Conservation (phyloP, 1,140 invertebrate species). For the Gonioctena quinquepunctata region DNA sequence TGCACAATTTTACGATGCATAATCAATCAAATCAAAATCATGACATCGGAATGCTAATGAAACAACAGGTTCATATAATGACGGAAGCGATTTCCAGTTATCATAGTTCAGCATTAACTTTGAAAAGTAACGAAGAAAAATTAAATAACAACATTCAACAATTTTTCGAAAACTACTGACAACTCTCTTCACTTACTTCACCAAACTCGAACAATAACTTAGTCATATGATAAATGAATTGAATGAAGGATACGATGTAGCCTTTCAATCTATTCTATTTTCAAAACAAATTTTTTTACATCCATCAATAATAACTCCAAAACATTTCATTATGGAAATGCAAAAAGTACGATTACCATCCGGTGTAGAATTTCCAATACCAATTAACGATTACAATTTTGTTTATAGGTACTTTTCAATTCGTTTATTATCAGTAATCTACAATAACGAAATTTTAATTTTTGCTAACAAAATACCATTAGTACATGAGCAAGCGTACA, state of each 20-base stretch:
- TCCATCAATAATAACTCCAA: slow-evolving; percentile 41
- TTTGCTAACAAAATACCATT: neutral
- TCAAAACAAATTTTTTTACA: slow-evolving; percentile 25
- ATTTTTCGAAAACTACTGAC: neutral
- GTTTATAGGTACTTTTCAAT: neutral
- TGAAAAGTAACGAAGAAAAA: slow-evolving; percentile 11
- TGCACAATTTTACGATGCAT: slow-evolving; percentile 39
- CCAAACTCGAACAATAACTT: neutral
- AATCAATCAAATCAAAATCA: slow-evolving; percentile 23
- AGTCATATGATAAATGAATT: slow-evolving; percentile 28
- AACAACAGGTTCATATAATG: slow-evolving; percentile 29
- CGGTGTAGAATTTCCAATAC: neutral
- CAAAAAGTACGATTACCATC: neutral
- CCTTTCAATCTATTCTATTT: slow-evolving; percentile 41
- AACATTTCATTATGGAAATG: no score
- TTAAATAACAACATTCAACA: slow-evolving; percentile 30
- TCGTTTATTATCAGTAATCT: neutral
- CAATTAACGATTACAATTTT: neutral
- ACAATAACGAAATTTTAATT: neutral
- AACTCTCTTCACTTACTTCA: neutral
- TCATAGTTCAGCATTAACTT: slow-evolving; percentile 1
- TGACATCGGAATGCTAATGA: slow-evolving; percentile 25
- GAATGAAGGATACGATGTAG: slow-evolving; percentile 40
- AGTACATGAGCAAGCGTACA: neutral
- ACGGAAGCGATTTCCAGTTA: slow-evolving; percentile 16